A percentile compares a stretch with the other conserved stretches of the same genome.
phyloP scores from a whole-genome alignment of 2,888 invertebrate genomes.

The Eurytoma adleriae region DNA sequence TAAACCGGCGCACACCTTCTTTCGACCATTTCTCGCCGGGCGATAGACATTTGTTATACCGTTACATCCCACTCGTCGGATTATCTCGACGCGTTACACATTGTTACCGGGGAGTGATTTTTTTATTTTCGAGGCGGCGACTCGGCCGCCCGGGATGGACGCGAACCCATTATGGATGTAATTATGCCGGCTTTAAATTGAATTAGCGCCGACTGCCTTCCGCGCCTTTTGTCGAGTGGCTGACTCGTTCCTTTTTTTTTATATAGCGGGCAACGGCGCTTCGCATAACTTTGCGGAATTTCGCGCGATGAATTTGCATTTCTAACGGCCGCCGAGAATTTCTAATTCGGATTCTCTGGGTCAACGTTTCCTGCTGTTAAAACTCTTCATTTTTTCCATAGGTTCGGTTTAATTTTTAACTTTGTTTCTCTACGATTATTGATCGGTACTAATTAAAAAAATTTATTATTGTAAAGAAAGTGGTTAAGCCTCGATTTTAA shows the following conservation, averaged over 20 bases:
- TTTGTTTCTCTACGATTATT: too few relatives aligned
- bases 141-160: too few relatives aligned
- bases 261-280: neutral
- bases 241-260: neutral
- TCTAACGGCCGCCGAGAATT: slow-evolving; percentile 25
- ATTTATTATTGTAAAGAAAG: too few relatives aligned
- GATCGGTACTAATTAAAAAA: too few relatives aligned
- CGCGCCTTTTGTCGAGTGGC: too few relatives aligned
- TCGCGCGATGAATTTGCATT: slow-evolving; percentile 28
- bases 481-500: too few relatives aligned
- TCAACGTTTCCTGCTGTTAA: too few relatives aligned
- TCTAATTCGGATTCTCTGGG: neutral
- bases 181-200: too few relatives aligned
- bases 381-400: too few relatives aligned
- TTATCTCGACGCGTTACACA: slow-evolving; percentile 16
- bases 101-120: neutral
- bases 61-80: slow-evolving; percentile 17
- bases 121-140: neutral
- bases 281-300: neutral
- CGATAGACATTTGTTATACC: slow-evolving; percentile 32
- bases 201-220: too few relatives aligned
- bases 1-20: neutral
- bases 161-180: too few relatives aligned
- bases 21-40: slow-evolving; percentile 32
- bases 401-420: too few relatives aligned